A percentile compares a stretch with the other conserved stretches of the same genome.
These are phyloP conservation scores for Megalops cyprinoides DNA, from an alignment of 2,797 vertebrate genomes.

Conservation along the genomic window DNA sequence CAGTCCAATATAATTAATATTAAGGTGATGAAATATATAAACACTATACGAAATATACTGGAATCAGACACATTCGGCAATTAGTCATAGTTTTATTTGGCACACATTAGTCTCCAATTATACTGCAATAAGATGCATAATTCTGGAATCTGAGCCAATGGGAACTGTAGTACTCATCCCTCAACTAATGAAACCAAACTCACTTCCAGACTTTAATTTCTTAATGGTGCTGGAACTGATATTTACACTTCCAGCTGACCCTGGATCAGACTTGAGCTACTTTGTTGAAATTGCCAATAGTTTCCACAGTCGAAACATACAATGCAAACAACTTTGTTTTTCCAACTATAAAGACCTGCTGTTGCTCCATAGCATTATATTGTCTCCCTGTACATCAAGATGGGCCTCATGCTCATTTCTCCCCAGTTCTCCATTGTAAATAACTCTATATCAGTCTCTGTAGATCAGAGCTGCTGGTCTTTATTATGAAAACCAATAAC, in stretches of 20 bases:
- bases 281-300: background rate
- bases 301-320: background rate
- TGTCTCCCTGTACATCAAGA: background rate
- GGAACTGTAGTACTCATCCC: background rate
- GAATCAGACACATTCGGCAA: background rate
- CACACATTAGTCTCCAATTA: background rate
- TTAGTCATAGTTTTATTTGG: background rate
- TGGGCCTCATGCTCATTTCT: too few species aligned
- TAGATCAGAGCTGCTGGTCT: background rate
- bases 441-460: background rate
- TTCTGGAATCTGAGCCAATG: background rate
- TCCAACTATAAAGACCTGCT: background rate
- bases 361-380: background rate
- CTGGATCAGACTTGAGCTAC: background rate
- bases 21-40: too few species aligned
- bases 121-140: too few species aligned
- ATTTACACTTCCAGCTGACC: background rate
- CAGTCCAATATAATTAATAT: too few species aligned
- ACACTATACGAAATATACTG: background rate
- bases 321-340: too few species aligned
- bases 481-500: too few species aligned
- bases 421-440: background rate
- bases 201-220: background rate
- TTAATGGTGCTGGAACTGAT: background rate
- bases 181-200: too few species aligned